A percentile compares a stretch with the other conserved stretches of the same genome.
phyloP scores from a whole-genome alignment of 2,888 invertebrate species.

The Encarsia formosa region DNA sequence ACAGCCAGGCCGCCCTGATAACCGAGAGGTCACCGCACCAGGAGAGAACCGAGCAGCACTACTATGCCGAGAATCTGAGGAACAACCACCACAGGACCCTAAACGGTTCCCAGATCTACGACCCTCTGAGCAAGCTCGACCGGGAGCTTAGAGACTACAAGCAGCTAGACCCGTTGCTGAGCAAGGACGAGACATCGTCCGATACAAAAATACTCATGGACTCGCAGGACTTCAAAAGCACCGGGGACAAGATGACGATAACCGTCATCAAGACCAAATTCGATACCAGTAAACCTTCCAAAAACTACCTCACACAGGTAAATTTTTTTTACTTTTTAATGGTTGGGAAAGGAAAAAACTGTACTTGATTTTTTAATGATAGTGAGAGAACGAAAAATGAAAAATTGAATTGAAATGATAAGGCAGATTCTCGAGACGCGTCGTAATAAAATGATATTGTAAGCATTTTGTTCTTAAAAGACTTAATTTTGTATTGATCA shows the following conservation, averaged over 20 bases:
- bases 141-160: constrained; percentile 39
- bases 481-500: too few relatives aligned
- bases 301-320: too few relatives aligned
- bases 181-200: constrained; percentile 16
- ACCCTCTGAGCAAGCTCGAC: constrained; percentile 36
- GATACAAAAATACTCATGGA: constrained; percentile 30
- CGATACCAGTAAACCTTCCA: too few relatives aligned
- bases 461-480: too few relatives aligned
- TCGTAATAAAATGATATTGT: too few relatives aligned
- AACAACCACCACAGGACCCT: constrained; percentile 38
- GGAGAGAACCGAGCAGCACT: constrained; percentile 29
- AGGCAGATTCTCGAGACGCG: too few relatives aligned
- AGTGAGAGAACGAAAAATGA: too few relatives aligned
- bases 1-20: constrained; percentile 45
- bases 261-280: too few relatives aligned
- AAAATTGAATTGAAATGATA: too few relatives aligned
- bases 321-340: too few relatives aligned
- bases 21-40: constrained; percentile 27
- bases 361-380: too few relatives aligned
- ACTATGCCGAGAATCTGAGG: constrained; percentile 46
- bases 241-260: constrained; percentile 7
- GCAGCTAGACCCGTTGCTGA: constrained; percentile 39
- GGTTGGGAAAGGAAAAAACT: too few relatives aligned
- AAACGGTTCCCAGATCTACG: constrained; percentile 39
- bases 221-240: constrained; percentile 30